These are phyloP conservation scores for Drosophila ogumai DNA, from an alignment of 1,140 invertebrate species.

Conservation along the genomic window DNA sequence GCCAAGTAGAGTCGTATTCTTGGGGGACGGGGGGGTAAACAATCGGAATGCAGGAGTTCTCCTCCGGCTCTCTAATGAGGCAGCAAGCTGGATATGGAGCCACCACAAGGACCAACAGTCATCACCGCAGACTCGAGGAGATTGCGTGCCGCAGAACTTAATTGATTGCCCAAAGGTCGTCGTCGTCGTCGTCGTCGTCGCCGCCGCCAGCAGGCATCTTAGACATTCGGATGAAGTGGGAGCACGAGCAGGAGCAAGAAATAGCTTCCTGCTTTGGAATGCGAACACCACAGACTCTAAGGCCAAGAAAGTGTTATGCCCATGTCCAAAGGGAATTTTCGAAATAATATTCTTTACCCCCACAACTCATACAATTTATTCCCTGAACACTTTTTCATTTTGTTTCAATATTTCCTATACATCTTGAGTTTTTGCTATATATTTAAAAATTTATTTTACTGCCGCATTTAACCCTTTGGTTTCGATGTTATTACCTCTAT, in stretches of 20 bases:
- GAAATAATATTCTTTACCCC: not conserved
- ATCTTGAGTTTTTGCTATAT: not conserved
- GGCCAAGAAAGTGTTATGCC: not conserved
- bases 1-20: not conserved
- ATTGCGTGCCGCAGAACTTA: slow-evolving; percentile 48
- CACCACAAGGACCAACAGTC: slow-evolving; percentile 6
- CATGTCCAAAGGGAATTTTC: not conserved
- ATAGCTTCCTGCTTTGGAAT: slow-evolving; percentile 3
- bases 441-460: not conserved
- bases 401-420: not conserved
- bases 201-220: slow-evolving; percentile 14
- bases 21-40: not conserved
- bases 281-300: not conserved
- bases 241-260: not conserved
- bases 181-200: not conserved
- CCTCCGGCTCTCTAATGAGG: slow-evolving; percentile 49
- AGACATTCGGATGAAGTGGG: slow-evolving; percentile 20
- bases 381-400: not conserved
- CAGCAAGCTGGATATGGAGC: not conserved
- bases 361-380: not conserved
- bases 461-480: not conserved
- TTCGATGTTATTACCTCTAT: slow-evolving; percentile 5
- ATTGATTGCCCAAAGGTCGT: slow-evolving; percentile 45
- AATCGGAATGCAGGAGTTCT: slow-evolving; percentile 27
- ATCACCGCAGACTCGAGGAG: slow-evolving; percentile 19